phyloP scores from a whole-genome alignment of 2,888 invertebrate genomes.

The Vandiemenella viatica region DNA sequence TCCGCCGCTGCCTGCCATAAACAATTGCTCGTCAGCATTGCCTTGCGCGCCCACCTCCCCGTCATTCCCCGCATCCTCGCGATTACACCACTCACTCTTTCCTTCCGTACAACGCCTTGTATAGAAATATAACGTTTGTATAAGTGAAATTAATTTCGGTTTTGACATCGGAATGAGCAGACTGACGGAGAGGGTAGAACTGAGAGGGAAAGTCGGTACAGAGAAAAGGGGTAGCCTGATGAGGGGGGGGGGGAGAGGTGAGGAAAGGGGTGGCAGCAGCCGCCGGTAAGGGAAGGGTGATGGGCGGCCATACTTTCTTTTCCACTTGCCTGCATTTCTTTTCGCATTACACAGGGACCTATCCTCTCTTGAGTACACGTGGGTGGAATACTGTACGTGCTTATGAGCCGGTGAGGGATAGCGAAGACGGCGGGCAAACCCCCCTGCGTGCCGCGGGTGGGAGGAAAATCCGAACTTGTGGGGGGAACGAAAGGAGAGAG shows the following conservation, averaged over 20 bases:
- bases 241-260: neutral
- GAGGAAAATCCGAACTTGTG: no score
- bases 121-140: neutral
- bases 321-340: conserved; percentile 6
- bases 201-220: neutral
- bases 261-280: neutral
- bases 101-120: neutral
- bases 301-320: conserved; percentile 11
- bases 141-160: neutral
- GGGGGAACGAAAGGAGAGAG: neutral
- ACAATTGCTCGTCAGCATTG: no score
- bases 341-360: neutral
- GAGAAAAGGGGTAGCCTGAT: neutral
- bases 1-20: no score
- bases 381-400: neutral
- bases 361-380: neutral
- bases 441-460: neutral
- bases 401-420: neutral
- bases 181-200: neutral
- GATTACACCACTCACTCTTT: neutral
- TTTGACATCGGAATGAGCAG: neutral
- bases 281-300: conserved; percentile 4
- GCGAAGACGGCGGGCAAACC: no score
- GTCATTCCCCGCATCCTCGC: neutral
- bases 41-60: no score